Conservation (phyloP, 2,113 vertebrate genomes). For the Spilogale gracilis region DNA sequence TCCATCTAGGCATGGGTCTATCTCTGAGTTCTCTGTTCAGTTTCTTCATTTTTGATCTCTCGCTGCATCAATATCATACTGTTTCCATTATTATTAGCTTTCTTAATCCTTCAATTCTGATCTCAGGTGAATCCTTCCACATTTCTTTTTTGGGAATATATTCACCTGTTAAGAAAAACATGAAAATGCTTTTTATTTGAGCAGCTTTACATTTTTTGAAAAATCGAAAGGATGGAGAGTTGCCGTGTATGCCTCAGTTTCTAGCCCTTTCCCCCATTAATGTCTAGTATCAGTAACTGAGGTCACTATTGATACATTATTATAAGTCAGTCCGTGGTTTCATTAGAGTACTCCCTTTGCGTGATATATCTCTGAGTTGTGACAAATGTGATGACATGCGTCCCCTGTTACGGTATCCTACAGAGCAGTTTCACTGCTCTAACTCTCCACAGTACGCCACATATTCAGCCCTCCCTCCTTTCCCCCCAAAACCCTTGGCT, state of each 20-base stretch:
- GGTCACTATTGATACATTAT: not conserved
- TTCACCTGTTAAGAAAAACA: not conserved
- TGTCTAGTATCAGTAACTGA: not conserved
- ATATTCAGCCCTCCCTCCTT: not conserved
- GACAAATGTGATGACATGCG: not conserved
- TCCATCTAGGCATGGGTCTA: not conserved
- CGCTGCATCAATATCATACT: not conserved
- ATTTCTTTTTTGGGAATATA: not conserved
- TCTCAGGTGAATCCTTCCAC: not conserved
- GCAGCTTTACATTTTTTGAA: not conserved
- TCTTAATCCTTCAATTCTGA: not conserved
- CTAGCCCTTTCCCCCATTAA: not conserved
- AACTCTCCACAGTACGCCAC: not conserved
- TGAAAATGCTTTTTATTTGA: not conserved
- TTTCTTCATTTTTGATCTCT: not conserved
- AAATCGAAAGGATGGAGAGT: not conserved
- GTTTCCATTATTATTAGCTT: not conserved
- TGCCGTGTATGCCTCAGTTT: not conserved
- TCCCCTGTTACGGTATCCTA: not conserved
- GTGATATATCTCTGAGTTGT: not conserved
- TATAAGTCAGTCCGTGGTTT: not conserved
- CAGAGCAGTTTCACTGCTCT: not conserved
- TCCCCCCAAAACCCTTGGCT: not conserved
- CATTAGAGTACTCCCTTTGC: not conserved
- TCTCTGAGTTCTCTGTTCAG: not conserved